Evolutionary conservation across 2,113 vertebrate species (phyloP).

Genomic region (Cebidichthys violaceus): DNA sequence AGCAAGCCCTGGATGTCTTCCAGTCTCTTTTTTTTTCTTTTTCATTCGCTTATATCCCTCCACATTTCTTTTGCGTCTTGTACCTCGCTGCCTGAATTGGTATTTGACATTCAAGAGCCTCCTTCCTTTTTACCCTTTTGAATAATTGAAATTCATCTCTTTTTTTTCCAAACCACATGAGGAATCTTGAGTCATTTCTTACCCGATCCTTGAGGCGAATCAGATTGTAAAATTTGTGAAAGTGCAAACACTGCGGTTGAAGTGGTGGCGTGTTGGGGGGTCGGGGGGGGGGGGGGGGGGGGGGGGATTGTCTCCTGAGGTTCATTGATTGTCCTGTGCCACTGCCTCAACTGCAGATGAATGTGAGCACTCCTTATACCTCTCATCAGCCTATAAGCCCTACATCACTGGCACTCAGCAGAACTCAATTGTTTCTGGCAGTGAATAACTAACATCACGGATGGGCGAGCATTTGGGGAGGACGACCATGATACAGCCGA

Average conservation of each 20-base stretch:
- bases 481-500: conserved; percentile 25
- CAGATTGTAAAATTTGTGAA: conserved; percentile 65
- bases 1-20: conserved; percentile 34
- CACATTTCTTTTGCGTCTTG: conserved; percentile 21
- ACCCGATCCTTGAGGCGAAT: conserved; percentile 64
- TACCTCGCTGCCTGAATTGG: conserved; percentile 55
- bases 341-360: conserved; percentile 32
- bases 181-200: conserved; percentile 53
- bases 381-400: conserved; percentile 38
- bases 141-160: conserved; percentile 77
- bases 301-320: conserved; percentile 19
- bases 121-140: conserved; percentile 61
- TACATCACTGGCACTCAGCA: conserved; percentile 39
- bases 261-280: conserved; percentile 40
- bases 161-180: conserved; percentile 52
- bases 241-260: conserved; percentile 65
- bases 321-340: conserved; percentile 45
- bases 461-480: conserved; percentile 1
- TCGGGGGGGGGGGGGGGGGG: background rate
- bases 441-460: conserved; percentile 28
- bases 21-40: conserved; percentile 33
- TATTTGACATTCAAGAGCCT: conserved; percentile 70
- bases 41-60: conserved; percentile 40
- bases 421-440: conserved; percentile 25
- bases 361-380: conserved; percentile 19